These are phyloP conservation scores for Protonemura montana DNA, from an alignment of 2,888 invertebrate species.

Conservation along the genomic window DNA sequence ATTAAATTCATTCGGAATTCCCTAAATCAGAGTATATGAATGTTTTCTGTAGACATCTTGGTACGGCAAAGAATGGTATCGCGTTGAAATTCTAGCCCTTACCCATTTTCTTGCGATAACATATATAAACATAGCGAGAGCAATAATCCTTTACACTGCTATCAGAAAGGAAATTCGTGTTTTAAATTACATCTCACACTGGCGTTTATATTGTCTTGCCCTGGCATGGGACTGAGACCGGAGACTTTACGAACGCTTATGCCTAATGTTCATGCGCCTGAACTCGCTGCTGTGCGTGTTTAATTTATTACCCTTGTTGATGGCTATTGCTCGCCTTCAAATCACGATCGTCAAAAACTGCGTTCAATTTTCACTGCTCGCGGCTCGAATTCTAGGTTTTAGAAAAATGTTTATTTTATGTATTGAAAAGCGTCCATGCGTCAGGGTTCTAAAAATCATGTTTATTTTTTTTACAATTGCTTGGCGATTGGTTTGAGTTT, in stretches of 20 bases:
- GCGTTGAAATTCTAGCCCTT: not conserved
- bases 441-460: not conserved
- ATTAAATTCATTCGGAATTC: not conserved
- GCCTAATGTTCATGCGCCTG: conserved; percentile 3
- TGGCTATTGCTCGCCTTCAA: conserved; percentile 23
- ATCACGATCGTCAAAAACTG: conserved; percentile 8
- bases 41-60: not conserved
- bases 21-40: not conserved
- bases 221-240: not conserved
- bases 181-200: not conserved
- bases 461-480: not conserved
- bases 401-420: conserved; percentile 2
- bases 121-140: not conserved
- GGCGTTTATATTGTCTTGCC: conserved; percentile 7
- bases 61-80: not conserved
- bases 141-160: not conserved
- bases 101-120: not conserved
- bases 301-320: conserved; percentile 25
- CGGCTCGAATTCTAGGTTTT: not conserved
- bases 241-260: not conserved
- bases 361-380: not conserved
- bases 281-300: conserved; percentile 29
- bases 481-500: not conserved
- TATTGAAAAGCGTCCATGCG: not conserved
- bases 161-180: conserved; percentile 7